A percentile compares a stretch with the other conserved stretches of the same genome.
Conservation (phyloP, 2,888 invertebrate species). For the Mylabris sibirica region DNA sequence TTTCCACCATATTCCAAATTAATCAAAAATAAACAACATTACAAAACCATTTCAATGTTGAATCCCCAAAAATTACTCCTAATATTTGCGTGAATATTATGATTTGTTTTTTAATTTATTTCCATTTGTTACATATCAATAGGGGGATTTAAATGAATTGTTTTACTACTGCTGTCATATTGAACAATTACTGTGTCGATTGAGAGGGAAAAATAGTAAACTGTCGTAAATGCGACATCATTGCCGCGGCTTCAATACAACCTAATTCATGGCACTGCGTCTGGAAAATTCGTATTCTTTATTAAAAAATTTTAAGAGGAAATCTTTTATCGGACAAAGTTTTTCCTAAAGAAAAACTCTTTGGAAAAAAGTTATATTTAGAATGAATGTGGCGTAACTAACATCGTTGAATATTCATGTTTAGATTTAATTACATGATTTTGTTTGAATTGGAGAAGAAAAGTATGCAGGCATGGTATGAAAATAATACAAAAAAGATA, state of each 20-base stretch:
- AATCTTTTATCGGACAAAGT: slow-evolving; percentile 34
- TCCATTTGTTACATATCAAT: not conserved
- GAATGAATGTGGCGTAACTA: slow-evolving; percentile 40
- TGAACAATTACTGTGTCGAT: slow-evolving; percentile 38
- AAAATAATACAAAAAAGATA: not conserved
- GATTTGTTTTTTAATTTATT: not conserved
- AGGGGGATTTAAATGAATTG: slow-evolving; percentile 5
- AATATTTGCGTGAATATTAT: not conserved
- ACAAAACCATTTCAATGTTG: not conserved
- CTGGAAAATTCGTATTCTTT: slow-evolving; percentile 40
- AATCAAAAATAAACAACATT: not conserved
- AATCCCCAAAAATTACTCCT: not conserved
- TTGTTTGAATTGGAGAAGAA: slow-evolving; percentile 21
- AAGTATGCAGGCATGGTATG: not conserved
- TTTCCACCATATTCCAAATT: not conserved
- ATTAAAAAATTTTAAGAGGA: slow-evolving; percentile 37
- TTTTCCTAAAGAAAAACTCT: slow-evolving; percentile 24
- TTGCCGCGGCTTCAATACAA: slow-evolving; percentile 39
- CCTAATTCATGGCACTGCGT: slow-evolving; percentile 36
- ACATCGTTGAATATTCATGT: slow-evolving; percentile 40
- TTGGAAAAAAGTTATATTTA: slow-evolving; percentile 34
- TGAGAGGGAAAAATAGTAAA: slow-evolving; percentile 37
- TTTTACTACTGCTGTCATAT: slow-evolving; percentile 24
- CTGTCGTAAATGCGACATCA: slow-evolving; percentile 35
- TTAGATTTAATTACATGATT: slow-evolving; percentile 33